Percentiles rank a stretch among this genome's conserved stretches.
Conservation (phyloP, 2,113 vertebrate genomes). For the Pristiophorus japonicus region DNA sequence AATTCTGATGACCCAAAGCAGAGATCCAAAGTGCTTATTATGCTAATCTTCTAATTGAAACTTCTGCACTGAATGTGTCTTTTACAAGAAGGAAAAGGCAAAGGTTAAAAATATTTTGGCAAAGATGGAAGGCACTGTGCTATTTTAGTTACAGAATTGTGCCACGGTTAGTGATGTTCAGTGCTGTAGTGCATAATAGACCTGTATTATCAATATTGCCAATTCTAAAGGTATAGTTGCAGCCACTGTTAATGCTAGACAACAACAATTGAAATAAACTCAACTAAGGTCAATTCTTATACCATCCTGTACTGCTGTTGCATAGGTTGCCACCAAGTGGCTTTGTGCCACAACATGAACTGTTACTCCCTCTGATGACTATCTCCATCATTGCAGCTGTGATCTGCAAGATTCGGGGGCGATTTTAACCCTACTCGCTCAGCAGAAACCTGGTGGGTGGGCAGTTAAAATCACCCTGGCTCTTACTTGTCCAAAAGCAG, state of each 20-base stretch:
- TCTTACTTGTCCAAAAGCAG: too few species aligned
- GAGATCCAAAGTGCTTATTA: neutral
- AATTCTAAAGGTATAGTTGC: too few species aligned
- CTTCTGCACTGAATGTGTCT: neutral
- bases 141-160: neutral
- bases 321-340: too few species aligned
- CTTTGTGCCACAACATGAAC: too few species aligned
- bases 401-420: too few species aligned
- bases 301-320: too few species aligned
- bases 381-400: too few species aligned
- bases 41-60: neutral
- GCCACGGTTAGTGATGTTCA: neutral
- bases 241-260: neutral
- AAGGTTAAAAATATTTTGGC: neutral
- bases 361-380: too few species aligned
- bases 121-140: neutral
- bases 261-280: too few species aligned
- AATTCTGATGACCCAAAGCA: neutral
- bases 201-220: neutral
- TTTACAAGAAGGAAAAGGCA: neutral
- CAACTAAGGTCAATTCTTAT: neutral
- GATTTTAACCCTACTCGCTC: too few species aligned
- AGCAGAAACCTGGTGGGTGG: too few species aligned
- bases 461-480: too few species aligned
- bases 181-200: neutral